A percentile compares a stretch with the other conserved stretches of the same genome.
phyloP scores from a whole-genome alignment of 1,140 invertebrate species.

The Neomicropteryx cornuta region DNA sequence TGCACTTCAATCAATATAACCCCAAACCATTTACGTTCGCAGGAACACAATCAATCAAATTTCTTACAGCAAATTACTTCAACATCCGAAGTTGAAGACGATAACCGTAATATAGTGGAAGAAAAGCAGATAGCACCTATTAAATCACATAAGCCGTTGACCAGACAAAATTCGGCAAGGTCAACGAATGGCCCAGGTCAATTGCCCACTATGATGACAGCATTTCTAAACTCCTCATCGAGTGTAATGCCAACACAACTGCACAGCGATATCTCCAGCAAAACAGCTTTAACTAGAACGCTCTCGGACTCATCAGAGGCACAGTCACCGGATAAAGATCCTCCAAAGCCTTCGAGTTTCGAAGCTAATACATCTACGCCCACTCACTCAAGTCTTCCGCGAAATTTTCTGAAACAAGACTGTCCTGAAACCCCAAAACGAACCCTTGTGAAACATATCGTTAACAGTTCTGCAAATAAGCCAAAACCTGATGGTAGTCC shows the following conservation, averaged over 20 bases:
- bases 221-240: conserved; percentile 36
- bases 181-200: conserved; percentile 21
- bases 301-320: conserved; percentile 33
- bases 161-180: conserved; percentile 39
- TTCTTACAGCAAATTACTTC: conserved; percentile 38
- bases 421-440: conserved; percentile 30
- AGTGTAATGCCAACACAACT: too few relatives aligned
- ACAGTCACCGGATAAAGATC: conserved; percentile 28
- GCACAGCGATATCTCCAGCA: conserved; percentile 22
- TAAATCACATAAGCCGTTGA: conserved; percentile 47
- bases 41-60: conserved; percentile 33
- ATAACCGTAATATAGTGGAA: conserved; percentile 39
- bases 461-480: too few relatives aligned
- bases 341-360: conserved; percentile 17
- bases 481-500: conserved; percentile 25
- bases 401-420: conserved; percentile 31
- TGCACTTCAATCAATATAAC: conserved; percentile 19
- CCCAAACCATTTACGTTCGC: conserved; percentile 32
- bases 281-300: conserved; percentile 14
- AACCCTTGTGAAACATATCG: conserved; percentile 32
- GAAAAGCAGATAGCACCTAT: conserved; percentile 38
- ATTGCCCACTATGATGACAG: conserved; percentile 41
- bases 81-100: conserved; percentile 37
- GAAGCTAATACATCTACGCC: conserved; percentile 26
- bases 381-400: conserved; percentile 34